Percentiles rank a stretch among this genome's conserved stretches.
These are phyloP conservation scores for Thera obeliscata DNA, from an alignment of 2,888 invertebrate genomes.

Conservation along the genomic window DNA sequence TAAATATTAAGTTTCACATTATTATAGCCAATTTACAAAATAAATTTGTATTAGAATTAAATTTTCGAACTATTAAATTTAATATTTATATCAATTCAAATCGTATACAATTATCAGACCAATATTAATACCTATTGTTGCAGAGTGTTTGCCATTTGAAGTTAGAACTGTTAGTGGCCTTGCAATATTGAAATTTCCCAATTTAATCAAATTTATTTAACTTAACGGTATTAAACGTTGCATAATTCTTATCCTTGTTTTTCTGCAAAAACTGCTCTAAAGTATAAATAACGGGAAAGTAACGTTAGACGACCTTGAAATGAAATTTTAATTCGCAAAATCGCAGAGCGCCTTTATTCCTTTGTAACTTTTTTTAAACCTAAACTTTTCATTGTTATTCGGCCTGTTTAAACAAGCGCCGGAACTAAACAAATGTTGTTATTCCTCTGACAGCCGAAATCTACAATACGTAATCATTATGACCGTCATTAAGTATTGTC, in stretches of 20 bases:
- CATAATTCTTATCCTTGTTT: constrained; percentile 28
- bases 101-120: too few relatives aligned
- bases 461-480: constrained; percentile 76
- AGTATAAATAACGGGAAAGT: constrained; percentile 38
- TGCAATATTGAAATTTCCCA: background rate
- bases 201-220: background rate
- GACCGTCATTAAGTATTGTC: constrained; percentile 74
- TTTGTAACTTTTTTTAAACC: constrained; percentile 22
- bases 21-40: too few relatives aligned
- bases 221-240: constrained; percentile 17
- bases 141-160: too few relatives aligned
- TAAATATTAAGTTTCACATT: too few relatives aligned
- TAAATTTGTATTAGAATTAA: too few relatives aligned
- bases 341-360: constrained; percentile 31
- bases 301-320: constrained; percentile 33
- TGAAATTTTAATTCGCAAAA: constrained; percentile 38
- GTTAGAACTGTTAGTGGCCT: too few relatives aligned
- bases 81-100: too few relatives aligned
- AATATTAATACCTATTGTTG: too few relatives aligned
- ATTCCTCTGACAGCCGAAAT: constrained; percentile 57
- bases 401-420: constrained; percentile 50
- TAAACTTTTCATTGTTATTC: constrained; percentile 43
- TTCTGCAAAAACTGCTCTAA: constrained; percentile 26
- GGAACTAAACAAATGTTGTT: constrained; percentile 50
- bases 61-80: too few relatives aligned